Base-by-base conservation (phyloP, 2,888 invertebrate genomes). In the Poecilobothrus nobilitatus region DNA sequence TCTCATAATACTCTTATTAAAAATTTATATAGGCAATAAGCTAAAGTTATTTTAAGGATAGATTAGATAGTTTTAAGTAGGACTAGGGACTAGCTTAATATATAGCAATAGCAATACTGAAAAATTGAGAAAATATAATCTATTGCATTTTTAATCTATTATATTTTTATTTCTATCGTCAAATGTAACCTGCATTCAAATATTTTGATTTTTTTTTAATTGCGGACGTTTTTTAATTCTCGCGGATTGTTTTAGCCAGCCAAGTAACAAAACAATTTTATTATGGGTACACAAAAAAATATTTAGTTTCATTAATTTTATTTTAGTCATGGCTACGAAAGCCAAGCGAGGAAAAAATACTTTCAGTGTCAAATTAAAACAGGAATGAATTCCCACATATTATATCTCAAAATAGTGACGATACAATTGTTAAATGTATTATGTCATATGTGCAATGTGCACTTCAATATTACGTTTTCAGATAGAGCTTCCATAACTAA, bases 351-450 rank as follows among this genome's bases (percentile, higher is more conserved):
- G 34, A 34, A 34, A 34, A 61, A n/a, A 61, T 61, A 61, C 18
- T 61, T 61, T 61, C 61, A 18, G 61, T 61, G 61, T n/a, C 61
- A 61, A 61, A 61, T 61, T 61, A 61, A 61, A 61, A n/a, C 18
- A 15, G 18, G 61, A 61, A n/a, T n/a, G n/a, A n/a, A 18, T 61
- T 61, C 61, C 61, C 61, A 61, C 61, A 61, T 61, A 61, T 8
- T 61, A 61, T 61, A 61, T 6, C 61, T 6, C 18, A 61, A 61
- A 61, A 61, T 61, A 61, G 61, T 61, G 61, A 61, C 61, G 61
- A 61, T 61, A 61, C 61, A 61, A 61, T 61, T 61, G 61, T 61
- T n/a, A 61, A 61, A 61, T 61, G n/a, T n/a, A n/a, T n/a, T n/a
- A n/a, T n/a, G 44, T 44, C 10, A 15, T 44, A 44, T 44, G 44